These are phyloP conservation scores for Coleophora deauratella DNA, from an alignment of 2,888 invertebrate genomes.

Conservation along the genomic window DNA sequence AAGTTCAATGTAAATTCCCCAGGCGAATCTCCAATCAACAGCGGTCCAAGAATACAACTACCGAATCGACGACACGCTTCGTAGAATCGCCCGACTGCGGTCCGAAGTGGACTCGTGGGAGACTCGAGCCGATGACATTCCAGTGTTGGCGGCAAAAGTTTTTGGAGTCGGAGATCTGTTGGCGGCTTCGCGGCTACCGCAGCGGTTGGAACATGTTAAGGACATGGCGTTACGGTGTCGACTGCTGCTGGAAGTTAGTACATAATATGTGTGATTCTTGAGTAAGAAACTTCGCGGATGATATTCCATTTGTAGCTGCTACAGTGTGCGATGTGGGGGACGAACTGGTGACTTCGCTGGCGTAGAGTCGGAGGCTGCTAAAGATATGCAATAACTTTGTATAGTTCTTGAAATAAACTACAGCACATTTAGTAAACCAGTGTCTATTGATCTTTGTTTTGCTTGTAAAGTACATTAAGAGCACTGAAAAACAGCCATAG, in stretches of 20 bases:
- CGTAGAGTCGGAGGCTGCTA: too few relatives aligned
- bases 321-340: too few relatives aligned
- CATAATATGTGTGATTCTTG: background rate
- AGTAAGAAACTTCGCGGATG: too few relatives aligned
- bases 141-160: constrained; percentile 56
- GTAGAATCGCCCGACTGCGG: constrained; percentile 34
- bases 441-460: too few relatives aligned
- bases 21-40: constrained; percentile 62
- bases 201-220: constrained; percentile 32
- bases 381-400: too few relatives aligned
- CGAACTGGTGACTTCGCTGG: too few relatives aligned
- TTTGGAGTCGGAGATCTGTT: constrained; percentile 64
- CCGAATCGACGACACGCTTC: constrained; percentile 39
- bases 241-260: constrained; percentile 44
- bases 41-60: constrained; percentile 54
- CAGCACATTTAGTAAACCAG: too few relatives aligned
- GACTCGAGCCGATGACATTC: constrained; percentile 55
- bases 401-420: too few relatives aligned
- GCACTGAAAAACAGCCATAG: too few relatives aligned
- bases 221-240: constrained; percentile 46
- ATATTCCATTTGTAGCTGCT: too few relatives aligned
- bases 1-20: constrained; percentile 3
- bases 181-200: constrained; percentile 56
- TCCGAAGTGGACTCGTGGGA: constrained; percentile 43
- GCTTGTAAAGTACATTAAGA: too few relatives aligned